Percentiles rank a stretch among this genome's conserved stretches.
phyloP scores from a whole-genome alignment of 2,797 vertebrate species.

The Potorous gilbertii region DNA sequence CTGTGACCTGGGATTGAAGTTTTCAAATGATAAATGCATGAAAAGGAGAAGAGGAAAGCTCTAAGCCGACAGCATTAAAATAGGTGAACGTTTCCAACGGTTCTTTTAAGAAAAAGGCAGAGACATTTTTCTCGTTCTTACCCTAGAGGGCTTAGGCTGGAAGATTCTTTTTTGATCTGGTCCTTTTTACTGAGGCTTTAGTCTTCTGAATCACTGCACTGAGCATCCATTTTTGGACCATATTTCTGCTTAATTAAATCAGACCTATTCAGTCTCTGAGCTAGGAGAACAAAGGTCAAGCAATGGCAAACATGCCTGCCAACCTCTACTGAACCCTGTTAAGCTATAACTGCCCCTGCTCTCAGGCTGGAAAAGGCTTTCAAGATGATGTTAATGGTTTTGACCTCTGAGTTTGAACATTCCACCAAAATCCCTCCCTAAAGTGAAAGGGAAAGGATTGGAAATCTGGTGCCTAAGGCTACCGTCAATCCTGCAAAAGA shows the following conservation, averaged over 20 bases:
- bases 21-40: slow-evolving; percentile 41
- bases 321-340: slow-evolving; percentile 75
- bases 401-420: slow-evolving; percentile 78
- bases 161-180: slow-evolving; percentile 32
- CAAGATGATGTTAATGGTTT: slow-evolving; percentile 79
- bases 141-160: background rate
- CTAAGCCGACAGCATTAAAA: background rate
- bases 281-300: slow-evolving; percentile 78
- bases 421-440: slow-evolving; percentile 61
- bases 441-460: slow-evolving; percentile 60
- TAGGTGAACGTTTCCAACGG: slow-evolving; percentile 2
- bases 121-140: background rate
- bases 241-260: slow-evolving; percentile 81
- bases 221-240: slow-evolving; percentile 71
- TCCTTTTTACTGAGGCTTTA: background rate
- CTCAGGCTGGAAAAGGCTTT: slow-evolving; percentile 69
- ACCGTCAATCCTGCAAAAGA: slow-evolving; percentile 9
- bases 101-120: slow-evolving; percentile 42
- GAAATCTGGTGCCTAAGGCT: slow-evolving; percentile 54
- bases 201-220: slow-evolving; percentile 62
- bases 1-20: background rate
- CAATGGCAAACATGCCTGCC: slow-evolving; percentile 70
- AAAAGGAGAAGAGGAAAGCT: slow-evolving; percentile 35
- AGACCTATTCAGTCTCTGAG: slow-evolving; percentile 72
- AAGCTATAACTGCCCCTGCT: slow-evolving; percentile 68